These are phyloP conservation scores for Grammomys surdaster DNA, from an alignment of 2,113 vertebrate genomes.

Conservation along the genomic window DNA sequence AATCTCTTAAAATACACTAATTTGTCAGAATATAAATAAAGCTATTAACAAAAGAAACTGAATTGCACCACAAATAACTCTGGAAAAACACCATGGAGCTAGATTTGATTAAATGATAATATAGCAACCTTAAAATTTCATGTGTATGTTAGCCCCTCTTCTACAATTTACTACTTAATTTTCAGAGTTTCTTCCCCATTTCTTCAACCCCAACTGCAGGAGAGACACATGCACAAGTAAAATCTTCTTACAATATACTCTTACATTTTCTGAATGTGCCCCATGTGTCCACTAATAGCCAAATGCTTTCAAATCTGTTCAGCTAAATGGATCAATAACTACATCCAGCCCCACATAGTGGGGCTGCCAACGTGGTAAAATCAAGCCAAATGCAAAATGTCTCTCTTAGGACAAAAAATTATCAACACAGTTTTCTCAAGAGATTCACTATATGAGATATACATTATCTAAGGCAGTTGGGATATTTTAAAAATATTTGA, in stretches of 20 bases:
- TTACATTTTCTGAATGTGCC: slow-evolving; percentile 78
- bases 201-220: slow-evolving; percentile 47
- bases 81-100: background rate
- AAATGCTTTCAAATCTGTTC: slow-evolving; percentile 86
- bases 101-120: slow-evolving; percentile 34
- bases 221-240: slow-evolving; percentile 57
- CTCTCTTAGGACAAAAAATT: slow-evolving; percentile 74
- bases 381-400: slow-evolving; percentile 78
- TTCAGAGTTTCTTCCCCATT: background rate
- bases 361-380: slow-evolving; percentile 80
- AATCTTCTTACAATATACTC: slow-evolving; percentile 75
- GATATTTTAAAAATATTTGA: slow-evolving; percentile 21
- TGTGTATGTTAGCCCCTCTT: slow-evolving; percentile 46
- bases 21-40: slow-evolving; percentile 36
- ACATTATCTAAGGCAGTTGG: slow-evolving; percentile 49
- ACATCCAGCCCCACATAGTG: slow-evolving; percentile 75
- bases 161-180: slow-evolving; percentile 53
- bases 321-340: slow-evolving; percentile 83
- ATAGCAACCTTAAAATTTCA: slow-evolving; percentile 43
- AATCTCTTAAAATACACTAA: slow-evolving; percentile 5
- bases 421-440: slow-evolving; percentile 64
- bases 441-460: slow-evolving; percentile 38
- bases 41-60: background rate
- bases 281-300: slow-evolving; percentile 84
- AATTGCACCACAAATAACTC: background rate